Evolutionary conservation across 92 coral and sea anemone genomes (phyloP), one percentile per base, ranked within the genome.

Genomic region (Zoanthus solanderi): DNA sequence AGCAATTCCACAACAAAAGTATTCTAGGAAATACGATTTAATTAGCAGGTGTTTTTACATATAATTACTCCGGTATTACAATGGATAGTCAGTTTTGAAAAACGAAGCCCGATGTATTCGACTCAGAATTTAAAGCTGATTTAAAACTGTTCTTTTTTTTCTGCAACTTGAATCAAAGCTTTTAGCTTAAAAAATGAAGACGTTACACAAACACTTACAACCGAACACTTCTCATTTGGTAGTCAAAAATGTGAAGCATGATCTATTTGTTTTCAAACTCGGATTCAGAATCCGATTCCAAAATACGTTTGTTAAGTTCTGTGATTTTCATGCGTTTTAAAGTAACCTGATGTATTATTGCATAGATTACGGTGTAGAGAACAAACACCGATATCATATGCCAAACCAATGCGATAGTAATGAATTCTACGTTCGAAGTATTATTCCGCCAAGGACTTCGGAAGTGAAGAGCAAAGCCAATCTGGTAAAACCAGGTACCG

Each of bases 401-500:
- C 98, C 96, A 93, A 5, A 88, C 90, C 75, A 94, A 71, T 16
- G 91, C 92, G 57, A 96, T 78, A 32, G 95, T 79, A 16, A 94
- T 52, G 63, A 94, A 91, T 53, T 92, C 96, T 48, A 92, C 91
- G 83, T 94, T 95, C 17, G 31, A 60, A 6, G 75, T 47, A 3
- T 69, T 84, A 79, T 88, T 85, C 34, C 82, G 7, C 98, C 98
- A 94, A 4, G 90, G 93, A 13, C 81, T 69, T 1, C 90, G 85
- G 30, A 98, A 96, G 77, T 96, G 92, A 28, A 96, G 91, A 63
- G 92, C 94, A 67, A 92, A 95, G 45, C 93, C 95, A 52, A 94
- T 90, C 76, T 96, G 98, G 81, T 87, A 91, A 90, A 96, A 96
- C 98, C 98, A 96, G 16, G 98, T 79, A 1, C 98, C 98, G 80